Evolutionary conservation across 2,888 invertebrate genomes (phyloP).

Genomic region (Arge pagana): DNA sequence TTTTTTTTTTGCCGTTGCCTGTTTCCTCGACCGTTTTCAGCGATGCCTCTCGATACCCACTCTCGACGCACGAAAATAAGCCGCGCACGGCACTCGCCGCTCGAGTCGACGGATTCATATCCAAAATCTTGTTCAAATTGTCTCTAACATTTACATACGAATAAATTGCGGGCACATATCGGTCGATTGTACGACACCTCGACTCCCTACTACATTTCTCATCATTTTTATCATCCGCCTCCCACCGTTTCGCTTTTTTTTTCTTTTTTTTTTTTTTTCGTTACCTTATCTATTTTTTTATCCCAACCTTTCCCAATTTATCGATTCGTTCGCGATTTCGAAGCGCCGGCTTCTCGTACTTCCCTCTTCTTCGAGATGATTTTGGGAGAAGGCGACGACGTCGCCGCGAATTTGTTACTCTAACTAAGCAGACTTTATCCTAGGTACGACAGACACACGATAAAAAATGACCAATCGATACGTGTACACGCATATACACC

Average conservation of each 20-base stretch:
- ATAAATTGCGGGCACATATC: conserved; percentile 43
- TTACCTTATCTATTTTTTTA: background rate
- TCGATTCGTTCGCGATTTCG: too few relatives aligned
- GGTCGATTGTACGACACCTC: conserved; percentile 45
- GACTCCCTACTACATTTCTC: conserved; percentile 11
- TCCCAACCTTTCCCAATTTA: background rate
- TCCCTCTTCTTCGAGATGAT: too few relatives aligned
- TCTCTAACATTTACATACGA: too few relatives aligned
- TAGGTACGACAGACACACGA: background rate
- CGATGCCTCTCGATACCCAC: too few relatives aligned
- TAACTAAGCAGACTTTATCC: conserved; percentile 38
- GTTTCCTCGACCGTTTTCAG: too few relatives aligned
- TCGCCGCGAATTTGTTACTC: conserved; percentile 43
- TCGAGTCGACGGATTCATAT: too few relatives aligned
- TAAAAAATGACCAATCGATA: background rate
- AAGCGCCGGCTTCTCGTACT: too few relatives aligned
- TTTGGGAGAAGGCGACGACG: conserved; percentile 7
- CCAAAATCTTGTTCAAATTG: too few relatives aligned
- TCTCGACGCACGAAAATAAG: too few relatives aligned
- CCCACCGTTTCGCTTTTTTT: background rate
- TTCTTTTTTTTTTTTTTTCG: conserved; percentile 2
- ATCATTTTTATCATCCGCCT: conserved; percentile 3
- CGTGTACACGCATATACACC: background rate
- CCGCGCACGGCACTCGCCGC: too few relatives aligned
- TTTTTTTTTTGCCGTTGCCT: too few relatives aligned